Evolutionary conservation across 2,113 vertebrate genomes (phyloP), one percentile per base, ranked within the genome.

Genomic region (Dasyprocta punctata): DNA sequence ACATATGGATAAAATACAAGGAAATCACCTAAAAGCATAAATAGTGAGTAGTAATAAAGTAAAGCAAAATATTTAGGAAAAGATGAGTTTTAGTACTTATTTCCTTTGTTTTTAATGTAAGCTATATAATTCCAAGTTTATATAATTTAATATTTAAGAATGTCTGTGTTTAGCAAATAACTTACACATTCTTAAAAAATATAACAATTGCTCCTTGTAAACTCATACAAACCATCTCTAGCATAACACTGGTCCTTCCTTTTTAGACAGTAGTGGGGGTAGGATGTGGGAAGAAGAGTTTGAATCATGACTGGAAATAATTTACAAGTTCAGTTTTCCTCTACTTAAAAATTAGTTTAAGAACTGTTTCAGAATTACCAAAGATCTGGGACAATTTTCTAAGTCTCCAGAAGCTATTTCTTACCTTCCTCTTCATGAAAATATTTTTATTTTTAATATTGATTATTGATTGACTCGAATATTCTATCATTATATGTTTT

Each of bases 81-180:
- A 19, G 5, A 75, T 81, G 28, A 58, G 4, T 71, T 93, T 65
- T 86, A 77, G 47, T 77, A 60, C 75, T 90, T 83, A 14, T 58
- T 82, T 80, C 52, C 44, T 87, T 96, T 92, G n/a, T 94, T 86
- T 93, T 86, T 77, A 94, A 58, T 78, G 30, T 38, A 75, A 86
- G 38, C 81, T 77, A 85, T 80, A 49, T 69, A 86, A 88, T 56
- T 89, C 6, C 52, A 56, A 95, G 36, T 87, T 95, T 82, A 60
- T 71, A 54, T 88, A 80, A 73, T 65, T 92, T 36, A 84, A 33
- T 65, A 85, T 94, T 90, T 95, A 56, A 69, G 73, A 97, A 86
- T 89, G 65, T 49, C 61, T 61, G 5, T 86, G 30, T 44, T 89
- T 95, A 96, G 87, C 52, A 78, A 95, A 77, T 41, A 83, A 17